Evolutionary conservation across 1,140 invertebrate species (phyloP).

Genomic region (Trichonephila clavata): DNA sequence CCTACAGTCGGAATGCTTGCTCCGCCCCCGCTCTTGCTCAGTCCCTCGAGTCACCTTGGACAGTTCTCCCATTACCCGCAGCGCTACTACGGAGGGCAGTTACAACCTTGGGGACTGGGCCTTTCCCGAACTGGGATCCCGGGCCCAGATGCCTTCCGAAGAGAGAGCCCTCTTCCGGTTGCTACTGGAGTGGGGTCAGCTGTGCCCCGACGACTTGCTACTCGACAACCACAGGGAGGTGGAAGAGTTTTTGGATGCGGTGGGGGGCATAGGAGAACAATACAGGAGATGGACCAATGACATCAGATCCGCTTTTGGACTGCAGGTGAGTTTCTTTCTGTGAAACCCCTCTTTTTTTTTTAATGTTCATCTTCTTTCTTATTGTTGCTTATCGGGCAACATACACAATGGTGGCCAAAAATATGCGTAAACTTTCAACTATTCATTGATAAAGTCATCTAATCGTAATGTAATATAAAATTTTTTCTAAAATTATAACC

Average conservation of each 20-base stretch:
- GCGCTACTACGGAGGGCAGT: slow-evolving; percentile 73
- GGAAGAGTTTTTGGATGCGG: slow-evolving; percentile 82
- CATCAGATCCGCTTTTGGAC: slow-evolving; percentile 77
- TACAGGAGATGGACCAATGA: slow-evolving; percentile 83
- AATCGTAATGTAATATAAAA: too few species aligned
- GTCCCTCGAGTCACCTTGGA: slow-evolving; percentile 83
- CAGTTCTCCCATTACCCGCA: slow-evolving; percentile 79
- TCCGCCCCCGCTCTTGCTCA: slow-evolving; percentile 82
- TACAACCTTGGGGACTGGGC: slow-evolving; percentile 22
- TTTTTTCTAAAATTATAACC: too few species aligned
- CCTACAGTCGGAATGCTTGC: background rate
- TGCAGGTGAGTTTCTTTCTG: background rate
- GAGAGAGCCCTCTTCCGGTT: slow-evolving; percentile 66
- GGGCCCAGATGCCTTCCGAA: background rate
- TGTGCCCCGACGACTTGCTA: slow-evolving; percentile 69
- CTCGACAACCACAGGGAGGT: slow-evolving; percentile 80
- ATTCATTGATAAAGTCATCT: too few species aligned
- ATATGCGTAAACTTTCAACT: too few species aligned
- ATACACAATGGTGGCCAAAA: too few species aligned
- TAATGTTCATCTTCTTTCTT: too few species aligned
- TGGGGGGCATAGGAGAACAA: slow-evolving; percentile 80
- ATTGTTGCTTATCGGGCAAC: too few species aligned
- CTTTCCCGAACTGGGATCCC: background rate
- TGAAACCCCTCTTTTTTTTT: background rate
- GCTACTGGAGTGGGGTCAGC: slow-evolving; percentile 64